phyloP scores from a whole-genome alignment of 2,797 vertebrate species.

The Nyctalus aviator region DNA sequence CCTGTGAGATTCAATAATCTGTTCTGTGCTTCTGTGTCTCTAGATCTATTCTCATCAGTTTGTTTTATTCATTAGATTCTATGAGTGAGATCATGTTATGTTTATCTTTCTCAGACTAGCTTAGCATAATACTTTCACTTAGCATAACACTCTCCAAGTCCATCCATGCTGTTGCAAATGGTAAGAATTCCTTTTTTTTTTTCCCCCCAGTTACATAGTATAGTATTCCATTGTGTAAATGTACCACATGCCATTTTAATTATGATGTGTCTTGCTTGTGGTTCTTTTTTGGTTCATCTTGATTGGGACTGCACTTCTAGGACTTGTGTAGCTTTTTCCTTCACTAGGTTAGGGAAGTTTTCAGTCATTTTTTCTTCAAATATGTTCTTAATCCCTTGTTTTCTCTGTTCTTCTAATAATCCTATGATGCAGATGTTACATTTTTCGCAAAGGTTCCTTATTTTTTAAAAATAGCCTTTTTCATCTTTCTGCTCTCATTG shows the following conservation, averaged over 20 bases:
- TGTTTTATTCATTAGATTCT: too few relatives aligned
- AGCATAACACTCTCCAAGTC: too few relatives aligned
- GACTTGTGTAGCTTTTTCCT: not conserved
- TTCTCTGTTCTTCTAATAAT: not conserved
- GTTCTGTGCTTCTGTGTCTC: too few relatives aligned
- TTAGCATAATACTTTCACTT: too few relatives aligned
- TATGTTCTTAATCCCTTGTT: not conserved
- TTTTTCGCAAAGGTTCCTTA: not conserved
- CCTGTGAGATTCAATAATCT: too few relatives aligned
- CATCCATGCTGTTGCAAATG: too few relatives aligned
- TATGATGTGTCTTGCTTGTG: not conserved
- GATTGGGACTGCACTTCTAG: not conserved
- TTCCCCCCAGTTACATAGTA: too few relatives aligned
- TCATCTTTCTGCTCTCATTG: not conserved
- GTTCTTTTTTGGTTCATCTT: not conserved
- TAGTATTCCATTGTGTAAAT: too few relatives aligned
- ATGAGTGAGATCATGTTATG: too few relatives aligned
- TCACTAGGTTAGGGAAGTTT: not conserved
- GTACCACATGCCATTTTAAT: not conserved
- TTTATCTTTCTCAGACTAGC: too few relatives aligned
- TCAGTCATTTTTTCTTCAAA: not conserved
- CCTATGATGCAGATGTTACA: not conserved
- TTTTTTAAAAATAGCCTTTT: not conserved
- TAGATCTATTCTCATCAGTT: too few relatives aligned
- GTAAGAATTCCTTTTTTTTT: too few relatives aligned